Evolutionary conservation across 2,888 invertebrate species (phyloP).

Genomic region (Scaptomyza reducta): DNA sequence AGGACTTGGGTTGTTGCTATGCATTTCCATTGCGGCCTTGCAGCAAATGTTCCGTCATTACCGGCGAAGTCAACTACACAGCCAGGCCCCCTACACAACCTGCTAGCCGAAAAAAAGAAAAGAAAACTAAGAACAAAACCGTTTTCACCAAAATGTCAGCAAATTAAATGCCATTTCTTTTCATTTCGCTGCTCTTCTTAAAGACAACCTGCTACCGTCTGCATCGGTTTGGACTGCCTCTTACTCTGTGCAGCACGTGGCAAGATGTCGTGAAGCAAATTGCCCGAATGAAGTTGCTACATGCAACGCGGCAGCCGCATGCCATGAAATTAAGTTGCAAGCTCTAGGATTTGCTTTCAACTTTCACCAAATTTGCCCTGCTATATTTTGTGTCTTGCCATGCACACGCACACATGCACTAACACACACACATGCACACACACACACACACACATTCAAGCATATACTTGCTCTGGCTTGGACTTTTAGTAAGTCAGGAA

Average conservation of each 20-base stretch:
- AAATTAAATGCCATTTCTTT: slow-evolving; percentile 77
- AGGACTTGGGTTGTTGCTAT: slow-evolving; percentile 52
- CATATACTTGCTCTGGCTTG: slow-evolving; percentile 5
- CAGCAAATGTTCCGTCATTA: slow-evolving; percentile 70
- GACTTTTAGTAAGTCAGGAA: slow-evolving; percentile 38
- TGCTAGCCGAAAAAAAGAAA: background rate
- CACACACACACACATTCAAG: slow-evolving; percentile 13
- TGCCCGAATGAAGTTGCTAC: slow-evolving; percentile 74
- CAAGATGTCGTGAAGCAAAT: slow-evolving; percentile 70
- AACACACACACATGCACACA: no score
- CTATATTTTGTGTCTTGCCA: slow-evolving; percentile 33
- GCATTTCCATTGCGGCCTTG: slow-evolving; percentile 69
- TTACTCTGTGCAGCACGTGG: slow-evolving; percentile 53
- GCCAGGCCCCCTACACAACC: slow-evolving; percentile 18
- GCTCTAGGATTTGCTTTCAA: slow-evolving; percentile 77
- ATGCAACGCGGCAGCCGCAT: slow-evolving; percentile 63
- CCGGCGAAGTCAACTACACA: slow-evolving; percentile 43
- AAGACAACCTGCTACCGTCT: slow-evolving; percentile 39
- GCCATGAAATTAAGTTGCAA: slow-evolving; percentile 78
- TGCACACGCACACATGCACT: slow-evolving; percentile 10
- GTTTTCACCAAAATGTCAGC: slow-evolving; percentile 65
- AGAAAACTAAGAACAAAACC: slow-evolving; percentile 40
- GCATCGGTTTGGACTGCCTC: slow-evolving; percentile 2
- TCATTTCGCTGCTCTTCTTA: slow-evolving; percentile 56
- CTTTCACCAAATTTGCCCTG: slow-evolving; percentile 66